Evolutionary conservation across 2,113 vertebrate genomes (phyloP), one percentile per base, ranked within the genome.

Genomic region (Mustela lutreola): DNA sequence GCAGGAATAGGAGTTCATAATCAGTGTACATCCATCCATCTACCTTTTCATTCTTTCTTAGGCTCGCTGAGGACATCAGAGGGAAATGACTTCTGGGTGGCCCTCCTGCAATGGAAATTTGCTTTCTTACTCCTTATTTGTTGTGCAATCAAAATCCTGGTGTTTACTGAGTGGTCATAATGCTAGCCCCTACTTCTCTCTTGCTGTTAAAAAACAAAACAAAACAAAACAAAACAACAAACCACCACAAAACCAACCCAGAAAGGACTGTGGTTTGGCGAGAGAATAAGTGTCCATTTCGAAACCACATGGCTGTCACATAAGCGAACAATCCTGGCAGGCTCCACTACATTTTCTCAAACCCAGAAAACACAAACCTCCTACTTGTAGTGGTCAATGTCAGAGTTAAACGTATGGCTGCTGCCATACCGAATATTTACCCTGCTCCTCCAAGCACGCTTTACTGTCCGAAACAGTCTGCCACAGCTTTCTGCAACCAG

Each of bases 171-270:
- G 58, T 71, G 58, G 45, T 83, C 87, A 85, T 19, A 95, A 76
- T 65, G 58, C 48, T 90, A 96, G 19, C 31, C 67, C n/a, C 62
- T 39, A 90, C 71, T 94, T 98, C 48, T 33, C 67, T 82, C 48
- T 33, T 73, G 53, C 78, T n/a, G 15, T 71, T 96, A 53, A 21
- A 90, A 90, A 71, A 88, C 53, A 96, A 93, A 63, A 67, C 12
- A 96, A 93, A 63, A 67, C 12, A 33, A 33, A 65, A n/a, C 15
- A 62, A 62, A 62, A 60, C 58, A 11, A 62, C 10, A 26, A 62
- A 62, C 8, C 5, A 65, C 97, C 97, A 96, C 87, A 94, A 96
- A 96, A 95, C 78, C 65, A 91, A 84, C 58, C 80, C 75, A 63
- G 88, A 90, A 15, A 91, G 80, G 70, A 90, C 0, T 97, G 87